These are phyloP conservation scores for Apamea crenata DNA, from an alignment of 2,888 invertebrate species.

Conservation along the genomic window DNA sequence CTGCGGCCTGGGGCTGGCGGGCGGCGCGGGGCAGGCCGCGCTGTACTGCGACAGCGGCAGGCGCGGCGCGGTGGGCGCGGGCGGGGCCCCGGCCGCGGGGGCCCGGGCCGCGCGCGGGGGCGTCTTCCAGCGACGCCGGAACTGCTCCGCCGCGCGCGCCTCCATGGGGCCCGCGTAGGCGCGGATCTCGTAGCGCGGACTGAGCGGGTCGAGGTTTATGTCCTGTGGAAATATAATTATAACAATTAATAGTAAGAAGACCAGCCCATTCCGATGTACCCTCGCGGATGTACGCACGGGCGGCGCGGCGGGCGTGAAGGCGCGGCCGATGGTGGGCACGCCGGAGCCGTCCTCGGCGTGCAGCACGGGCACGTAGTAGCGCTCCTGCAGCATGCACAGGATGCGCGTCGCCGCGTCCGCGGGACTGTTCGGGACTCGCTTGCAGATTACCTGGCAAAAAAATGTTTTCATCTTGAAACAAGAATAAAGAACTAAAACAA, in stretches of 20 bases:
- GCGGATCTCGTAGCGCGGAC: slow-evolving; percentile 93
- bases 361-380: slow-evolving; percentile 97
- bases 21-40: not conserved
- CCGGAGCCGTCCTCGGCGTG: slow-evolving; percentile 94
- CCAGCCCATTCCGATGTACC: not conserved
- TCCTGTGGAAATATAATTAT: slow-evolving; percentile 82
- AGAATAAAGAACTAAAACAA: not conserved
- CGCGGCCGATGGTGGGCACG: slow-evolving; percentile 94
- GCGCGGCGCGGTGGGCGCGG: slow-evolving; percentile 91
- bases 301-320: slow-evolving; percentile 93
- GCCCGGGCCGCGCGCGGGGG: slow-evolving; percentile 90
- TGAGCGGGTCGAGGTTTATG: slow-evolving; percentile 92
- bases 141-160: slow-evolving; percentile 92
- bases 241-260: too few species aligned
- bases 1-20: slow-evolving; percentile 59
- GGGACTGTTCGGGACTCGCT: slow-evolving; percentile 88
- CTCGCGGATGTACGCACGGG: slow-evolving; percentile 88
- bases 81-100: slow-evolving; percentile 85
- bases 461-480: not conserved
- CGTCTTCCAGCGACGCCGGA: slow-evolving; percentile 95
- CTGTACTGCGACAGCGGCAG: slow-evolving; percentile 90
- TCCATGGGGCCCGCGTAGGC: slow-evolving; percentile 98
- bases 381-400: slow-evolving; percentile 92
- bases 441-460: slow-evolving; percentile 92
- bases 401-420: slow-evolving; percentile 90